Conservation (phyloP, 2,797 vertebrate species). For the Clarias pachynema region DNA sequence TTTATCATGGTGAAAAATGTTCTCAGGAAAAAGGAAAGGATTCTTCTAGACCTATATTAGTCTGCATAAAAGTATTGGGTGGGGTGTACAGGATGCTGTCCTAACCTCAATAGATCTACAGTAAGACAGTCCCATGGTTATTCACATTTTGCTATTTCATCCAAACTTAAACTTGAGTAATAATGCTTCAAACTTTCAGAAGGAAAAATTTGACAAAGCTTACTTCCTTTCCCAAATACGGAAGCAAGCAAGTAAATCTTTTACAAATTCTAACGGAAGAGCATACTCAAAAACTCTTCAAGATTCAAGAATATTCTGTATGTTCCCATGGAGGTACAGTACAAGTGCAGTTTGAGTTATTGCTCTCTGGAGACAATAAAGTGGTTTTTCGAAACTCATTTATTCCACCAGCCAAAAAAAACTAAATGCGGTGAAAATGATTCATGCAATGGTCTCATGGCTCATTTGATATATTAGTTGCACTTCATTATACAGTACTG, state of each 20-base stretch:
- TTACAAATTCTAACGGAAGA: background rate
- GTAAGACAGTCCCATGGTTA: background rate
- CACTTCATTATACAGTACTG: conserved; percentile 12
- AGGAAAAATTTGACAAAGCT: background rate
- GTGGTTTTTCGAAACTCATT: conserved; percentile 6
- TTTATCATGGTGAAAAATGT: background rate
- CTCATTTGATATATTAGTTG: background rate
- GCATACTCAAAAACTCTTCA: background rate
- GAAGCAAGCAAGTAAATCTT: background rate
- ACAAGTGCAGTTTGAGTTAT: background rate
- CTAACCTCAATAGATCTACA: background rate
- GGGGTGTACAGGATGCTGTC: background rate
- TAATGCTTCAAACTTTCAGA: background rate
- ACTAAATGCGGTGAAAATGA: background rate
- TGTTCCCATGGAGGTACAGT: background rate
- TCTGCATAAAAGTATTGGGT: background rate
- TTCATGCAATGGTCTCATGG: background rate
- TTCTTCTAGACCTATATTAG: background rate
- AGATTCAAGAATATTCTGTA: too few species aligned
- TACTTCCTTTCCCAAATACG: too few species aligned
- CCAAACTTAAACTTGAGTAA: background rate
- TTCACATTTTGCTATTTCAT: background rate
- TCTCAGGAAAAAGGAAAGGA: background rate
- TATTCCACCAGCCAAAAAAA: conserved; percentile 5
- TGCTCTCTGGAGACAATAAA: conserved; percentile 2